Base-by-base conservation (phyloP, 2,113 vertebrate genomes). In the Benthochromis sp. region DNA sequence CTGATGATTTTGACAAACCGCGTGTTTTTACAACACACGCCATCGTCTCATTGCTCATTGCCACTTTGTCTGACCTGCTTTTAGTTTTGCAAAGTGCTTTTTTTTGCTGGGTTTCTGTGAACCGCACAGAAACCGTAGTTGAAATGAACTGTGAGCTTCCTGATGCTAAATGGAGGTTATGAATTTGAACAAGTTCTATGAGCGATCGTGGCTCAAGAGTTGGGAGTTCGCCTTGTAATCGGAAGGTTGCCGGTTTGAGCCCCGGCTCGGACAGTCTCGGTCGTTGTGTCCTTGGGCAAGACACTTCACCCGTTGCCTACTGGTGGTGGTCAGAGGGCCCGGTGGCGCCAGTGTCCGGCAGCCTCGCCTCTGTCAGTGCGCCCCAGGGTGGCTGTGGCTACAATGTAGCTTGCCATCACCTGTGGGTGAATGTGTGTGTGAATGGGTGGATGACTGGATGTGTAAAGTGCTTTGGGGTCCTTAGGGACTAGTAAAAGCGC, bases 251-350 rank as follows among this genome's bases (percentile, higher is more conserved):
- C 2, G 4, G 4, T 50, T 50, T 1, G 4, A 50, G 16, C 16
- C 4, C 45, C 7, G 4, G 16, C 16, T 50, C 0, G 0, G 7
- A 47, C 4, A 4, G 45, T 50, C 45, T 50, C 0, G 45, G 16
- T 8, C 0, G 7, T 17, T 50, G 45, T 50, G 45, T 17, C 16
- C 45, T 17, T 50, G 7, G 16, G 16, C 0, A 50, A 50, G 45
- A 50, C 45, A 47, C 16, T 17, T 47, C 16, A 47, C 7, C 0
- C 0, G 1, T 8, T 4, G 1, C 16, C 45, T 47, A 17, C 45
- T 17, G 45, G 45, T 50, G 45, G 16, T 50, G 45, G 45, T 17
- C 45, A 50, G 45, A 50, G 2, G 4, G 7, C 7, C 7, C 0
- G 4, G 16, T 50, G 1, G 16, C 4, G 4, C 45, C 45, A 17